These are phyloP conservation scores for Empidonax traillii DNA, from an alignment of 2,113 vertebrate genomes.

Conservation along the genomic window DNA sequence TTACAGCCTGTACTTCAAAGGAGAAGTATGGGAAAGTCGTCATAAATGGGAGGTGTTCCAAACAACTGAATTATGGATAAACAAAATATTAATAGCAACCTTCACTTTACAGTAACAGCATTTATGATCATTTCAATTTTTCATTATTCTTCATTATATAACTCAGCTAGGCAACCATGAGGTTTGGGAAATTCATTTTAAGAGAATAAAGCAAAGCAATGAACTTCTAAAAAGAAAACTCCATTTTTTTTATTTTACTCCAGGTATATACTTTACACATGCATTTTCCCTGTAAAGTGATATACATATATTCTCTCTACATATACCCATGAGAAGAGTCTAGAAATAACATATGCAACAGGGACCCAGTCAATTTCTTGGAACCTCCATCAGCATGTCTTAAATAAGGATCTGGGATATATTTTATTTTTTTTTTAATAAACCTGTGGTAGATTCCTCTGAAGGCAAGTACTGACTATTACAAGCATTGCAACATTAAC, in stretches of 20 bases:
- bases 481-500: neutral
- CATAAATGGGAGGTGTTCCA: neutral
- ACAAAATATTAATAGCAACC: neutral
- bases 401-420: neutral
- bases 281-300: neutral
- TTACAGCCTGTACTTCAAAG: neutral
- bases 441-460: neutral
- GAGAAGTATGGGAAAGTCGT: neutral
- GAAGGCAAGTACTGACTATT: neutral
- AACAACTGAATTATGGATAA: conserved; percentile 8
- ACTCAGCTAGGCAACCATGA: neutral
- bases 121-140: neutral
- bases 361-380: neutral
- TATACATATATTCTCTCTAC: neutral
- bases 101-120: neutral
- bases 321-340: neutral
- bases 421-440: neutral
- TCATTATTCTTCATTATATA: neutral
- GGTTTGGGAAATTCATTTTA: neutral
- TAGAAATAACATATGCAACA: neutral
- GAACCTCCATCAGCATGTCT: neutral
- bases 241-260: neutral
- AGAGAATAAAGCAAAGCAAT: neutral
- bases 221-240: neutral
- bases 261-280: neutral